Evolutionary conservation across 1,140 invertebrate species (phyloP).

Genomic region (Theocolax elegans): DNA sequence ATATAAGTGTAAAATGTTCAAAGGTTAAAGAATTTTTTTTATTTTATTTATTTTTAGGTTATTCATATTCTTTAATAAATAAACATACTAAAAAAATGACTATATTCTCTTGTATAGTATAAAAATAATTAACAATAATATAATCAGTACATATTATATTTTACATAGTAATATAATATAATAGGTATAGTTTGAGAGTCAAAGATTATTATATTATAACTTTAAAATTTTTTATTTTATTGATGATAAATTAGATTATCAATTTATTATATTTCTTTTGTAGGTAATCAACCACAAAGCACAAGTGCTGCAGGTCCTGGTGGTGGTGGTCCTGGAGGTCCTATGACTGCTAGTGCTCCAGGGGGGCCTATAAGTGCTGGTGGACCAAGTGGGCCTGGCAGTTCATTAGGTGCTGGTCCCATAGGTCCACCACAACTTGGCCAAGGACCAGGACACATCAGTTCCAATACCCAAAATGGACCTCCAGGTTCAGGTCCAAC

Average conservation of each 20-base stretch:
- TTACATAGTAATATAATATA: no score
- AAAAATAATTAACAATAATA: no score
- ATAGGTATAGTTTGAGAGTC: no score
- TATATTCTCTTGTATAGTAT: no score
- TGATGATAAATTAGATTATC: background rate
- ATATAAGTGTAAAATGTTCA: background rate
- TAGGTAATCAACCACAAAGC: conserved; percentile 33
- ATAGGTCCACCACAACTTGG: conserved; percentile 34
- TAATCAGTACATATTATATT: no score
- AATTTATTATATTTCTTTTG: background rate
- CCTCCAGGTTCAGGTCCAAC: background rate
- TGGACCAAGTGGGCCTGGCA: conserved; percentile 52
- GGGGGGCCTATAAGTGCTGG: conserved; percentile 49
- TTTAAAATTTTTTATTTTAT: background rate
- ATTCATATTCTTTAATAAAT: background rate
- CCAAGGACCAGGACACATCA: conserved; percentile 32
- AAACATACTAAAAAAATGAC: background rate
- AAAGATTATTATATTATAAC: no score
- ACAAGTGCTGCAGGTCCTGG: conserved; percentile 23
- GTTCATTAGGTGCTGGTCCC: conserved; percentile 42
- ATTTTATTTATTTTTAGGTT: background rate
- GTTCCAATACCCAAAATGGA: conserved; percentile 3
- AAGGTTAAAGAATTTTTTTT: background rate
- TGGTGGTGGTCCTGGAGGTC: conserved; percentile 27
- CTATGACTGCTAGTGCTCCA: conserved; percentile 32